These are phyloP conservation scores for Synergus gifuensis DNA, from an alignment of 2,888 invertebrate species.

Conservation along the genomic window DNA sequence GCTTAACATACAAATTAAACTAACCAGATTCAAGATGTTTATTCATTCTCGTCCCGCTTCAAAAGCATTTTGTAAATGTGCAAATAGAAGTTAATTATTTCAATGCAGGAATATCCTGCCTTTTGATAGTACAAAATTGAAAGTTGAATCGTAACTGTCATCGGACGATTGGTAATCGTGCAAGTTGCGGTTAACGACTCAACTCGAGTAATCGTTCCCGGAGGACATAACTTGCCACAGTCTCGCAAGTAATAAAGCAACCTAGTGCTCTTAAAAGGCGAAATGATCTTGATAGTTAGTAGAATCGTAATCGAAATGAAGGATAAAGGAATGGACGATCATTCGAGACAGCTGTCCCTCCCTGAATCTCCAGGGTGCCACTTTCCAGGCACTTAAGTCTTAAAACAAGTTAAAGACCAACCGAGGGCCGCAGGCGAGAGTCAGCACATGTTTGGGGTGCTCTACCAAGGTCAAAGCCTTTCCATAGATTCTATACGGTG, in stretches of 20 bases:
- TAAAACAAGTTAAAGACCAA: constrained; percentile 42
- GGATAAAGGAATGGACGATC: not conserved
- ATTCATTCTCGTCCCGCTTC: constrained; percentile 11
- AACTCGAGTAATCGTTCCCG: constrained; percentile 21
- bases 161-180: not conserved
- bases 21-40: not conserved
- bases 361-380: constrained; percentile 41
- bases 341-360: constrained; percentile 16
- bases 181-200: constrained; percentile 17
- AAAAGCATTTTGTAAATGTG: constrained; percentile 16
- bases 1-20: not conserved
- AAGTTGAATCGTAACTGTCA: not conserved
- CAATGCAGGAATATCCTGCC: not conserved
- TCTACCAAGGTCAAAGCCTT: not conserved
- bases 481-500: not conserved
- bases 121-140: not conserved
- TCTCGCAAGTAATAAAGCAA: constrained; percentile 31
- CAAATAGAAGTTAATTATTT: not conserved
- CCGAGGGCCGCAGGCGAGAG: constrained; percentile 20
- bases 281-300: constrained; percentile 29
- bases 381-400: constrained; percentile 46
- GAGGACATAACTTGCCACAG: constrained; percentile 30
- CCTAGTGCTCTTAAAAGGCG: constrained; percentile 28
- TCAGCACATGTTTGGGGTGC: no score
- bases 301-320: constrained; percentile 15